phyloP scores from a whole-genome alignment of 1,140 invertebrate genomes.

The Diachasma alloeum region DNA sequence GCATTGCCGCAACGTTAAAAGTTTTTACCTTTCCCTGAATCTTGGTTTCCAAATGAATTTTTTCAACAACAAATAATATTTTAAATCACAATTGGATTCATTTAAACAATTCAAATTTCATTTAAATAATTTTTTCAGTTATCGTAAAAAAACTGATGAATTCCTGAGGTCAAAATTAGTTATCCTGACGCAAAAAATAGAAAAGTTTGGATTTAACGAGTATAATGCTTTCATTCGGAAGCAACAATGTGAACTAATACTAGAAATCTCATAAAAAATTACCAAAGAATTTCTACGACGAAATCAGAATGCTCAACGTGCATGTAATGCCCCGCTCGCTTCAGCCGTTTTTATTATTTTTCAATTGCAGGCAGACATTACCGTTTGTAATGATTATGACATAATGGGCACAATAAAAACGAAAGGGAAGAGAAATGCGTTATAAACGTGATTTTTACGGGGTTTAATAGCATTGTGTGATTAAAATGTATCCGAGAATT shows the following conservation, averaged over 20 bases:
- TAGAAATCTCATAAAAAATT: neutral
- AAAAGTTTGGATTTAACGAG: too few relatives aligned
- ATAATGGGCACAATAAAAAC: neutral
- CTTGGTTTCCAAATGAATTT: too few relatives aligned
- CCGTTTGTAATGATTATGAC: neutral
- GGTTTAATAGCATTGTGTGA: neutral
- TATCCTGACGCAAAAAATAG: too few relatives aligned
- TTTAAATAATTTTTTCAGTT: too few relatives aligned
- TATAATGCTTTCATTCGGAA: neutral
- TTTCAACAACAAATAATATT: too few relatives aligned
- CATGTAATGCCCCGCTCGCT: neutral
- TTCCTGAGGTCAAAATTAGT: too few relatives aligned
- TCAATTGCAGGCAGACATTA: neutral
- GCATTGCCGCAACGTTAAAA: too few relatives aligned
- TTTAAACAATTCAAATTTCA: too few relatives aligned
- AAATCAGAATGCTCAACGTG: neutral
- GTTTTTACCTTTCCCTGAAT: too few relatives aligned
- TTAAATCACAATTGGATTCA: too few relatives aligned
- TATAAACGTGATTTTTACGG: neutral
- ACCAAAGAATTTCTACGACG: neutral
- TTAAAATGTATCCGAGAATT: neutral
- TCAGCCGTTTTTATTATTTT: conserved; percentile 28
- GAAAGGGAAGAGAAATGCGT: neutral
- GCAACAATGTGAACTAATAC: neutral
- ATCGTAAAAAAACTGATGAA: too few relatives aligned